A percentile compares a stretch with the other conserved stretches of the same genome.
These are phyloP conservation scores for Rhizoglyphus robini DNA, from an alignment of 1,140 invertebrate genomes.

Conservation along the genomic window DNA sequence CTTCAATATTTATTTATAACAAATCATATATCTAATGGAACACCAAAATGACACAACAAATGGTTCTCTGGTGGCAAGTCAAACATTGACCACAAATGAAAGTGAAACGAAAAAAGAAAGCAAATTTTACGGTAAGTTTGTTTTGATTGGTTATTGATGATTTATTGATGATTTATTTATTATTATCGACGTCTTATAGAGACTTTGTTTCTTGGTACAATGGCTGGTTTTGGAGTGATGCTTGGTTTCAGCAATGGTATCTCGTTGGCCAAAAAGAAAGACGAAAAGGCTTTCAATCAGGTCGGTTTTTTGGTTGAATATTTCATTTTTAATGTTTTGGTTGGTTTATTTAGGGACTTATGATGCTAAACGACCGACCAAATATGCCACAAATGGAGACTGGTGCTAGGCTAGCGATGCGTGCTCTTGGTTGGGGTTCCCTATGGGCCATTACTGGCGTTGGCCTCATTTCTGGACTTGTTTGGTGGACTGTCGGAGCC, in stretches of 20 bases:
- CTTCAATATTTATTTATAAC: too few species aligned
- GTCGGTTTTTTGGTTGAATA: constrained; percentile 24
- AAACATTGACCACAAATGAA: too few species aligned
- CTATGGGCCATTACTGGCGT: constrained; percentile 69
- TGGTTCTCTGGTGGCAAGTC: too few species aligned
- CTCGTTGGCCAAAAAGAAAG: constrained; percentile 57
- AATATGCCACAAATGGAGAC: constrained; percentile 42
- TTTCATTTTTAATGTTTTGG: constrained; percentile 12
- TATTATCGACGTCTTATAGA: constrained; percentile 40
- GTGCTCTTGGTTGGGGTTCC: constrained; percentile 72
- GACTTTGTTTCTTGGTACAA: constrained; percentile 54
- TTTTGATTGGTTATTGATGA: neutral
- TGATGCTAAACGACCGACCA: constrained; percentile 3
- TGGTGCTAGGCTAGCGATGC: constrained; percentile 57
- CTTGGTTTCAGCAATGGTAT: constrained; percentile 66
- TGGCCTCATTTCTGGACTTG: constrained; percentile 57
- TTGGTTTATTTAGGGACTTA: constrained; percentile 14
- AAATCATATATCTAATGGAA: too few species aligned
- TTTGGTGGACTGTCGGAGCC: constrained; percentile 78
- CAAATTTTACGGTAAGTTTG: constrained; percentile 10
- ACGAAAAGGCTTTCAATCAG: constrained; percentile 62
- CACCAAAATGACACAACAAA: too few species aligned
- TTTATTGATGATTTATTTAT: neutral
- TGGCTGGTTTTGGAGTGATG: constrained; percentile 61
- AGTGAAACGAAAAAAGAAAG: neutral